Percentiles rank a stretch among this genome's conserved stretches.
Conservation (phyloP, 2,888 invertebrate genomes). For the Drosophila percnosoma region DNA sequence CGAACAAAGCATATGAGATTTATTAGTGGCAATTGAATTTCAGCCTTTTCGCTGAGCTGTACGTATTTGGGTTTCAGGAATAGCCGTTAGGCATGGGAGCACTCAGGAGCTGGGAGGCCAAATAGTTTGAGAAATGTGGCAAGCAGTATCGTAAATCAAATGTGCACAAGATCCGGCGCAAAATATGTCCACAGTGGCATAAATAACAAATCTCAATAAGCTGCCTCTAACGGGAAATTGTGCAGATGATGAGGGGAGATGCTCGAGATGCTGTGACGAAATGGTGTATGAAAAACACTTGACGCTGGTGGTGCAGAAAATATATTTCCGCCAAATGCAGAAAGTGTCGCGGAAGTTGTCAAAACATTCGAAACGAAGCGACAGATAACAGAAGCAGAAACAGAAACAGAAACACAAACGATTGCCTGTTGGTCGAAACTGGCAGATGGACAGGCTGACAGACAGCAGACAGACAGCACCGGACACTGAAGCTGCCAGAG, state of each 20-base stretch:
- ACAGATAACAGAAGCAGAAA: conserved; percentile 39
- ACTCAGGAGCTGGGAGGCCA: conserved; percentile 14
- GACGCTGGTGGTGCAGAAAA: conserved; percentile 44
- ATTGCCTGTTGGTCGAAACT: conserved; percentile 34
- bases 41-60: conserved; percentile 8
- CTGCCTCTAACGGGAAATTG: conserved; percentile 13
- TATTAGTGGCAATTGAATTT: conserved; percentile 39
- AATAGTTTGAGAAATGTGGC: conserved; percentile 46
- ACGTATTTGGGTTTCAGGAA: conserved; percentile 11
- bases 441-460: conserved; percentile 21
- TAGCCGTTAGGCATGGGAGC: conserved; percentile 2
- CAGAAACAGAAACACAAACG: conserved; percentile 14
- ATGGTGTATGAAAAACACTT: conserved; percentile 53
- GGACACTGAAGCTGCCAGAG: conserved; percentile 2
- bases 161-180: conserved; percentile 30
- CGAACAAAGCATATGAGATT: conserved; percentile 12
- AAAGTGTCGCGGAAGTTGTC: conserved; percentile 78
- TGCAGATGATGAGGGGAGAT: neutral
- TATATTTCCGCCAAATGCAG: conserved; percentile 76
- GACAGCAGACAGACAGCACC: conserved; percentile 4
- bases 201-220: conserved; percentile 51
- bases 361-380: conserved; percentile 68
- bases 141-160: conserved; percentile 61
- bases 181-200: conserved; percentile 43
- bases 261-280: conserved; percentile 35